phyloP scores from a whole-genome alignment of 2,888 invertebrate genomes.

The Pachydiplax longipennis region DNA sequence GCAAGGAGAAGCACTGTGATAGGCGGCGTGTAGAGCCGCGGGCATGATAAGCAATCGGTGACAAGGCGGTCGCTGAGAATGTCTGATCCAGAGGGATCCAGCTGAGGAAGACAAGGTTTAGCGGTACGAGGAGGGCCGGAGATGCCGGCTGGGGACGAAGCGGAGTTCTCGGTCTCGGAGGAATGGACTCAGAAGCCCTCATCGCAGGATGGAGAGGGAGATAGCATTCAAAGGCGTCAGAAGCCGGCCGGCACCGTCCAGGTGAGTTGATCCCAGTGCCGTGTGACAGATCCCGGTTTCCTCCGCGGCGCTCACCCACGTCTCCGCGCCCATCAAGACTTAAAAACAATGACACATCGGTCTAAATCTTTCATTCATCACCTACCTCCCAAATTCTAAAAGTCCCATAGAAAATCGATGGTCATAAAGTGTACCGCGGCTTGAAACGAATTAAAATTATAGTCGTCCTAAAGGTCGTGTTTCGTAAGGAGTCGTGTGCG shows the following conservation, averaged over 20 bases:
- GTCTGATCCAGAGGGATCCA: not conserved
- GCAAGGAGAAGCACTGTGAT: constrained; percentile 7
- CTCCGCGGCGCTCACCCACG: not conserved
- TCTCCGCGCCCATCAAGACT: not conserved
- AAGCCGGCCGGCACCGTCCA: not conserved
- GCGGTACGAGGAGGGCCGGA: not conserved
- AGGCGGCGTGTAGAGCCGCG: not conserved
- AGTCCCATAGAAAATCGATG: not conserved
- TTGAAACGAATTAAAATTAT: not conserved
- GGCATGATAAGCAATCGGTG: not conserved
- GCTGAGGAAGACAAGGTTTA: not conserved
- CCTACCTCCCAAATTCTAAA: not conserved
- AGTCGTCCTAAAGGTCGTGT: not conserved
- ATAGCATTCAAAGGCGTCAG: not conserved
- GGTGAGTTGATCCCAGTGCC: not conserved
- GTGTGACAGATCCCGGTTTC: not conserved
- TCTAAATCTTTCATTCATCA: too few species aligned
- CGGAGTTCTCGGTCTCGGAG: not conserved
- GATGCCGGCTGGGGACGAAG: not conserved
- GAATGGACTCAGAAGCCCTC: not conserved
- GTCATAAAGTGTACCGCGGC: not conserved
- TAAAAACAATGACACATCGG: not conserved
- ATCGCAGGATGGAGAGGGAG: not conserved
- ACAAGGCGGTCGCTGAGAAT: not conserved
- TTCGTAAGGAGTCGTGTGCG: not conserved